phyloP scores from a whole-genome alignment of 2,888 invertebrate species.

The Eupithecia abbreviata region DNA sequence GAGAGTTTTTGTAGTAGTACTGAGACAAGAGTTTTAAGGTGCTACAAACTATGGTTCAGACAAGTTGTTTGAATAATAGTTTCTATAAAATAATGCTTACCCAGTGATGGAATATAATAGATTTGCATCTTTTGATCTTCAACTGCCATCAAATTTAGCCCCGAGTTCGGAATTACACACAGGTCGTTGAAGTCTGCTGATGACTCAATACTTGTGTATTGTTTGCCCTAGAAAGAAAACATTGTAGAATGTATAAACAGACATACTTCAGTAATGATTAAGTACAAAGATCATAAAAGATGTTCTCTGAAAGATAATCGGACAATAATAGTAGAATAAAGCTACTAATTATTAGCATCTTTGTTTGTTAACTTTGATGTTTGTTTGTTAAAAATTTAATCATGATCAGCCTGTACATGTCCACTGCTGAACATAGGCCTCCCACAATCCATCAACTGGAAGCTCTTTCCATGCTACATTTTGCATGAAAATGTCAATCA shows the following conservation, averaged over 20 bases:
- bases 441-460: too few relatives aligned
- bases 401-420: too few relatives aligned
- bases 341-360: neutral
- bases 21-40: too few relatives aligned
- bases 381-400: neutral
- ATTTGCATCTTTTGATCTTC: conserved; percentile 97
- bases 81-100: conserved; percentile 49
- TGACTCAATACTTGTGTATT: conserved; percentile 96
- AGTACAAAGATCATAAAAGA: neutral
- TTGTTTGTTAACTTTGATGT: neutral
- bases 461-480: too few relatives aligned
- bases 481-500: neutral
- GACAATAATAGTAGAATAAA: neutral
- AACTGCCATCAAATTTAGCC: conserved; percentile 96
- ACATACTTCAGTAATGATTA: neutral
- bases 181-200: conserved; percentile 94
- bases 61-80: neutral
- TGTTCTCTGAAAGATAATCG: neutral
- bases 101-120: conserved; percentile 95
- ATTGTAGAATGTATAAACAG: neutral
- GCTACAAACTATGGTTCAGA: too few relatives aligned
- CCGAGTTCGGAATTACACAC: conserved; percentile 94
- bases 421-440: too few relatives aligned
- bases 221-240: conserved; percentile 88
- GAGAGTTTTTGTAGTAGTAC: neutral